These are phyloP conservation scores for Doris montereyensis DNA, from an alignment of 2,888 invertebrate species.

Conservation along the genomic window DNA sequence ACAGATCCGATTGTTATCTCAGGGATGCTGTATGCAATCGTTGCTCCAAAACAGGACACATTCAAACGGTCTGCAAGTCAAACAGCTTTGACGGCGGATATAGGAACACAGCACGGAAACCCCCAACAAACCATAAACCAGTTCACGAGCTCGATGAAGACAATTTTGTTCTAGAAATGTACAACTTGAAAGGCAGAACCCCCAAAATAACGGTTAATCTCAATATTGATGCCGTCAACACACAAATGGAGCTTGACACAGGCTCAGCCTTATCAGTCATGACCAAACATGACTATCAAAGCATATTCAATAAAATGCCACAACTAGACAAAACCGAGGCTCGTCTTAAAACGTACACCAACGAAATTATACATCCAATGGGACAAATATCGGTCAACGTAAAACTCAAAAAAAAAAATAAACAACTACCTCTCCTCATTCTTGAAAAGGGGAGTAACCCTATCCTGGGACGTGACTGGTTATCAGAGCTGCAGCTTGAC, in stretches of 20 bases:
- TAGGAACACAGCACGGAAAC: too few relatives aligned
- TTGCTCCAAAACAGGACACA: neutral
- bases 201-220: neutral
- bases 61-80: neutral
- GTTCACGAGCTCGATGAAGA: neutral
- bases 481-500: neutral
- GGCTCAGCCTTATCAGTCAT: neutral
- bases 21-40: neutral
- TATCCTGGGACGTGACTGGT: neutral
- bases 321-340: neutral
- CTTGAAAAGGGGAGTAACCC: neutral
- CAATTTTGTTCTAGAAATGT: neutral
- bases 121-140: neutral
- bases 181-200: neutral
- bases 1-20: neutral
- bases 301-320: neutral
- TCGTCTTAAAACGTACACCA: neutral
- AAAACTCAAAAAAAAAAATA: neutral
- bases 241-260: neutral
- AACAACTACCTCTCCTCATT: neutral
- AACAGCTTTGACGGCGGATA: neutral
- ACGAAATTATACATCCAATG: neutral
- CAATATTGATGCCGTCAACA: neutral
- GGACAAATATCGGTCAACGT: neutral
- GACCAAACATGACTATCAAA: neutral